phyloP scores from a whole-genome alignment of 2,113 vertebrate species.

The Fregata magnificens region DNA sequence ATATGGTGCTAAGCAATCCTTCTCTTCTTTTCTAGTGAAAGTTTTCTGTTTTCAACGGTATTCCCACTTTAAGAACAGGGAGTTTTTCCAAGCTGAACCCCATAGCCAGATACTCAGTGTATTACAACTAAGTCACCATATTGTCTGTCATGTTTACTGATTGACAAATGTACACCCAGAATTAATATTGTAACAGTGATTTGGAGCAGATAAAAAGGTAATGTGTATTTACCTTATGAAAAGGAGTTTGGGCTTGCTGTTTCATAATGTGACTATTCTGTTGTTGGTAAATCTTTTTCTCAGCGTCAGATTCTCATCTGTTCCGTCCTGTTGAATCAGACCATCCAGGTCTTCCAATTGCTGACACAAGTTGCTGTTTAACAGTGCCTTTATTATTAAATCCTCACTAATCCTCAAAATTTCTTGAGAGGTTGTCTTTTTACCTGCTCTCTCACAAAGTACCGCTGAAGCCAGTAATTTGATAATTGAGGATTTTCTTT shows the following conservation, averaged over 20 bases:
- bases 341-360: background rate
- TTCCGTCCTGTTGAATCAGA: background rate
- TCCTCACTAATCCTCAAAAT: background rate
- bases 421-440: background rate
- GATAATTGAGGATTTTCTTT: background rate
- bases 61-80: background rate
- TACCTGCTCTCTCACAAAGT: background rate
- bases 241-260: background rate
- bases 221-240: background rate
- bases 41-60: background rate
- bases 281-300: background rate
- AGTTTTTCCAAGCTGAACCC: background rate
- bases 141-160: background rate
- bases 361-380: background rate
- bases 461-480: background rate
- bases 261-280: background rate
- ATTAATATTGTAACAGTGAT: background rate
- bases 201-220: background rate
- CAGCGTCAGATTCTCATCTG: background rate
- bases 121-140: background rate
- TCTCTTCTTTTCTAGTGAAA: background rate
- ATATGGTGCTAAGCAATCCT: background rate
- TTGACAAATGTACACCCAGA: background rate
- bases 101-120: background rate
- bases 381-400: background rate